phyloP scores from a whole-genome alignment of 1,140 invertebrate species.

The Polypedilum vanderplanki region DNA sequence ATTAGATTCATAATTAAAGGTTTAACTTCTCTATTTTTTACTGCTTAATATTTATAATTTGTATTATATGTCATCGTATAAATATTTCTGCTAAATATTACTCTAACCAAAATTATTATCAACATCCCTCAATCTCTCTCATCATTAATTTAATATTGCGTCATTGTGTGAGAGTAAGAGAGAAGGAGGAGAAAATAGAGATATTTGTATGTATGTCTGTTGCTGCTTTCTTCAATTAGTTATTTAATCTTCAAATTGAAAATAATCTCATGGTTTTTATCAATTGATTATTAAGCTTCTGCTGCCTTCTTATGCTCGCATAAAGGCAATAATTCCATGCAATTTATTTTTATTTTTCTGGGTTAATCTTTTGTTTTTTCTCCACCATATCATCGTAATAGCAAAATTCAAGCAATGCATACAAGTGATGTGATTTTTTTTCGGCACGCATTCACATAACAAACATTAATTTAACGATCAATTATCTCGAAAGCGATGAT shows the following conservation, averaged over 20 bases:
- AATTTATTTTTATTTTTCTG: conserved; percentile 27
- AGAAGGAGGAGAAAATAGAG: neutral
- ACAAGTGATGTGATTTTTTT: neutral
- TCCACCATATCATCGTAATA: no score
- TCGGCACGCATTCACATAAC: neutral
- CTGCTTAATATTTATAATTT: no score
- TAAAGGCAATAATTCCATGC: conserved; percentile 26
- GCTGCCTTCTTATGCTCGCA: neutral
- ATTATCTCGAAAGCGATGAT: neutral
- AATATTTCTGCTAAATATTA: no score
- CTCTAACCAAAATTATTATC: no score
- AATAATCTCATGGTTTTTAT: conserved; percentile 28
- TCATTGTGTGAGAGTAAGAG: no score
- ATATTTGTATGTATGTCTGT: conserved; percentile 3
- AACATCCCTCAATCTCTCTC: no score
- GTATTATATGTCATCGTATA: no score
- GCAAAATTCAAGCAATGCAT: neutral
- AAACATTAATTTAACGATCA: conserved; percentile 8
- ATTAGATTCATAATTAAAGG: no score
- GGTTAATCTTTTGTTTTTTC: neutral
- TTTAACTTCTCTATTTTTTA: no score
- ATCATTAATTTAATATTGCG: no score
- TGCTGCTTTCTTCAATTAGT: conserved; percentile 25
- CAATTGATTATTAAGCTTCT: conserved; percentile 25
- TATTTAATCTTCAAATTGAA: conserved; percentile 28